Base-by-base conservation (phyloP, 2,113 vertebrate genomes). In the Seriola dumerili region DNA sequence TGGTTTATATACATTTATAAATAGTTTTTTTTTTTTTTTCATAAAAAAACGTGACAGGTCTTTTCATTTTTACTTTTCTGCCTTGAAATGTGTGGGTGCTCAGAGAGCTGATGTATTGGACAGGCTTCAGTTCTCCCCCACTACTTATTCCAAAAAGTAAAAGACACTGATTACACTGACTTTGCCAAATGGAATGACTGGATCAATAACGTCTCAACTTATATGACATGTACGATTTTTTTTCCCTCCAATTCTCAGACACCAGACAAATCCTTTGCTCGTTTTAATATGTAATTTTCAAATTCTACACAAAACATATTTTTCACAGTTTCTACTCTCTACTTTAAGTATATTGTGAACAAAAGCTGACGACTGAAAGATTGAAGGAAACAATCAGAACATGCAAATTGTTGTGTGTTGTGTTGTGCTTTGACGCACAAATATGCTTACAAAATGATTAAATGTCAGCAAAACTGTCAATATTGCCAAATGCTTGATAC, bases 141-240 rank as follows among this genome's bases (percentile, higher is more conserved):
- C 9, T 57, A 19, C 66, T 67, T 74, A 54, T 78, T 88, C 88
- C 73, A 81, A 78, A 73, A 78, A 57, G 29, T 75, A 57, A 78
- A 85, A 76, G 50, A 76, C 71, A 76, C 46, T 85, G 70, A 88
- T 84, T 84, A 19, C 66, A 38, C 52, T 71, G 63, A 85, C 8
- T 68, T 80, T 67, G 65, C 77, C 76, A 61, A 72, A 85, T 85
- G 80, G 76, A 75, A 55, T 42, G 44, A 65, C 72, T 80, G 72
- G 57, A 69, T 72, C 72, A 70, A 61, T 73, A 38, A 72, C 34
- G 42, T 76, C 66, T 76, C 52, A 72, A 78, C 52, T 25, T 65
- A 40, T 78, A 75, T 69, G 72, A 68, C 72, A 78, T 61, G 55
- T 65, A 83, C 72, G 8, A 75, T 58, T 81, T 85, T 80, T 73